These are phyloP conservation scores for Mormyrops boulengeri DNA, from an alignment of 2,797 vertebrate genomes.

Conservation along the genomic window DNA sequence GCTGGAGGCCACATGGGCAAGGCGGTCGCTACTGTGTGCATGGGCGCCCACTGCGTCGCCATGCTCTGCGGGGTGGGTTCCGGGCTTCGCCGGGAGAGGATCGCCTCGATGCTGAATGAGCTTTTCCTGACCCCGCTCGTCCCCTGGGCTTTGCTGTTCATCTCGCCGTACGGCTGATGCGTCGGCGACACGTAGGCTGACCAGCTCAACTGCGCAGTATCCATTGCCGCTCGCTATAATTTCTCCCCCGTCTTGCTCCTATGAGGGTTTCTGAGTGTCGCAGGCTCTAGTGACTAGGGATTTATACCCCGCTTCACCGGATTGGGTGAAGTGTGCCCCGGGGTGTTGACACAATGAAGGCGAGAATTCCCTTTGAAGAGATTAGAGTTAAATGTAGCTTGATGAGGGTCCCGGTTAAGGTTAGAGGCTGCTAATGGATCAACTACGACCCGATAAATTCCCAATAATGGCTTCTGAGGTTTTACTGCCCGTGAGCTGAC, in stretches of 20 bases:
- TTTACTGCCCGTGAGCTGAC: constrained; percentile 1
- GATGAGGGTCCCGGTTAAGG: constrained; percentile 15
- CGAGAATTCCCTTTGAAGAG: constrained; percentile 30
- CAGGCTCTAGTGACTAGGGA: constrained; percentile 3
- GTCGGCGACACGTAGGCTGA: neutral
- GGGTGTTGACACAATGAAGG: constrained; percentile 22
- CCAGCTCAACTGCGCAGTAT: neutral
- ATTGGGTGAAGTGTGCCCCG: constrained; percentile 23
- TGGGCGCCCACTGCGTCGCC: neutral
- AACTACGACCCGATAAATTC: constrained; percentile 20
- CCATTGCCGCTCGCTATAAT: neutral
- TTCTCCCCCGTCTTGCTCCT: neutral
- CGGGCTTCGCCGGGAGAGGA: constrained; percentile 18
- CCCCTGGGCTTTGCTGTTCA: neutral
- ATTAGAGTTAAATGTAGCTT: constrained; percentile 27
- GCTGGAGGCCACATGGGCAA: constrained; percentile 6
- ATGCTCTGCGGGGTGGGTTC: neutral
- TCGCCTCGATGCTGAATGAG: constrained; percentile 30
- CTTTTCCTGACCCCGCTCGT: neutral
- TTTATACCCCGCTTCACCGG: constrained; percentile 26
- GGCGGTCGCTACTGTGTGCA: neutral
- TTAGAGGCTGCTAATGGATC: constrained; percentile 23
- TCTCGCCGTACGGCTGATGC: neutral
- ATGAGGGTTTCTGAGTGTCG: neutral
- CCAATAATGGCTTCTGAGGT: constrained; percentile 18